Percentiles rank a stretch among this genome's conserved stretches.
phyloP scores from a whole-genome alignment of 1,140 invertebrate species.

The Pogonomyrmex barbatus region DNA sequence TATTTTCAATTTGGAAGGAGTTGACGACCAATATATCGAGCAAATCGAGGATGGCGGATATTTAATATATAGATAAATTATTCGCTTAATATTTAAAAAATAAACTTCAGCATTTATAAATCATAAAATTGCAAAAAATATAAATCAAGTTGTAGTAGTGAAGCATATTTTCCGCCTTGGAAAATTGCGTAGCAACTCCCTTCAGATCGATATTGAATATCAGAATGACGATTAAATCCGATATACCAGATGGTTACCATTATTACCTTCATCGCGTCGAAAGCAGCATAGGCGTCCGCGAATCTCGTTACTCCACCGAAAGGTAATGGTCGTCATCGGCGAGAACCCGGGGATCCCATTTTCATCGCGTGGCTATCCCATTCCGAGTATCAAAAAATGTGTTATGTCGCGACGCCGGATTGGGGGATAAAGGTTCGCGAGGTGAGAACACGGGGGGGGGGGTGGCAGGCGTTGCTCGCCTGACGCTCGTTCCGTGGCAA shows the following conservation, averaged over 20 bases:
- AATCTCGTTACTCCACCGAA: slow-evolving; percentile 36
- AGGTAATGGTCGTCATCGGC: slow-evolving; percentile 46
- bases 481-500: slow-evolving; percentile 55
- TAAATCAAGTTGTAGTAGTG: too few species aligned
- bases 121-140: too few species aligned
- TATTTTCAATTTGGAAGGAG: neutral
- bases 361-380: neutral
- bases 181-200: neutral
- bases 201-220: neutral
- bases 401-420: slow-evolving; percentile 48
- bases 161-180: neutral
- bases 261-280: slow-evolving; percentile 35
- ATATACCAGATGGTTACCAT: neutral
- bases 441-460: neutral
- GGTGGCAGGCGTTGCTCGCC: neutral
- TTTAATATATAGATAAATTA: too few species aligned
- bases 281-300: slow-evolving; percentile 37
- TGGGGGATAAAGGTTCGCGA: neutral
- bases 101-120: too few species aligned
- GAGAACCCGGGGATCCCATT: slow-evolving; percentile 49
- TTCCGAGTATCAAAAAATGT: slow-evolving; percentile 69
- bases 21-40: too few species aligned
- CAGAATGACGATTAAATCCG: neutral
- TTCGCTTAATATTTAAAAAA: too few species aligned
- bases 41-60: too few species aligned